Evolutionary conservation across 2,113 vertebrate species (phyloP), one percentile per base, ranked within the genome.

Genomic region (Aspidoscelis tigris): DNA sequence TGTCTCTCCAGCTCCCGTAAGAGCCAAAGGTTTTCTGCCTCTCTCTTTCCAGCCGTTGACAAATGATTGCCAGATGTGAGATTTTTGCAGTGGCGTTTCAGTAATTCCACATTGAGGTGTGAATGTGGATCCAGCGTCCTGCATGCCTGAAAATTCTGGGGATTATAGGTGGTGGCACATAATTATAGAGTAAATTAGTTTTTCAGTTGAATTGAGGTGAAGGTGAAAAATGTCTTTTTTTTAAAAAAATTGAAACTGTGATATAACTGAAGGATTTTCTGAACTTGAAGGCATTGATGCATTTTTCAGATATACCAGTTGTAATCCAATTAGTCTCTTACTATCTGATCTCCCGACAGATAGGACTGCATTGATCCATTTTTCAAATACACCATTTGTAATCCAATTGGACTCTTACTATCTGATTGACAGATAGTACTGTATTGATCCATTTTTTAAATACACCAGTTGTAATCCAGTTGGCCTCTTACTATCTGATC

Each of bases 11-110:
- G 99, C 97, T 98, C 97, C 96, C 93, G 94, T 95, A 96, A 97
- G 96, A 97, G 97, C 96, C 96, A 97, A 96, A 97, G 95, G 96
- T 97, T 98, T 99, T 97, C 97, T 98, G 97, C 97, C 94, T 97
- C 97, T 98, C 96, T 97, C 97, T 97, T 97, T 97, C 96, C 97
- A 97, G 96, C 96, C 96, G 96, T 94, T 97, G 96, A 98, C 97
- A 99, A 98, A 99, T 97, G 96, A 98, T 97, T 97, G 97, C 97
- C 98, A 98, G 97, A 99, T 98, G 98, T 97, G 97, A 96, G 95
- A 96, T 97, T 94, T 95, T 96, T 96, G 93, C 97, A 95, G 95
- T 94, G 85, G 86, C 94, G 90, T 94, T 94, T 90, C 95, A 88
- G 85, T 93, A 95, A 95, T 96, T 95, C 95, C 96, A 94, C 95